Evolutionary conservation across 2,113 vertebrate genomes (phyloP).

Genomic region (Strix aluco): DNA sequence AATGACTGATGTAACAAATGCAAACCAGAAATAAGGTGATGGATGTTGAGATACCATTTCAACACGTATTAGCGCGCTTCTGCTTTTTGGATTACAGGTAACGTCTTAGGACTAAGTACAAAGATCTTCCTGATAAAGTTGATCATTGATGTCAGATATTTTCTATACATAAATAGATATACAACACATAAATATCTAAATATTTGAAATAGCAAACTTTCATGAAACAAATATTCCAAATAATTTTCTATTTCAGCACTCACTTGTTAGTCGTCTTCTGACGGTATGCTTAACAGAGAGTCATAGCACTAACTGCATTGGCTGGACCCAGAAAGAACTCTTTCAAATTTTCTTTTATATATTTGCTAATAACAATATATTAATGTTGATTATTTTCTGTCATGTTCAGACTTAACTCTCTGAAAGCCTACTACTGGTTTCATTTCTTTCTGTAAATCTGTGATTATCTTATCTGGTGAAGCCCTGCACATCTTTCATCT

Average conservation of each 20-base stretch:
- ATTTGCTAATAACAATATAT: neutral
- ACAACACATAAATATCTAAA: neutral
- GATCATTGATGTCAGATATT: neutral
- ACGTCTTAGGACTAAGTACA: neutral
- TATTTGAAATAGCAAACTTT: neutral
- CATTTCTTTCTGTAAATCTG: neutral
- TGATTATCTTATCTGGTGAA: neutral
- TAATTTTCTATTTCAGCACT: neutral
- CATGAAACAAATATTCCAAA: neutral
- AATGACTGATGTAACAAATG: neutral
- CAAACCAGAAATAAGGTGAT: neutral
- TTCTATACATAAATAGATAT: neutral
- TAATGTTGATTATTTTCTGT: neutral
- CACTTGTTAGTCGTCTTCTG: neutral
- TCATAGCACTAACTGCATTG: neutral
- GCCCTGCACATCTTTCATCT: neutral
- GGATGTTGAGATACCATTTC: neutral
- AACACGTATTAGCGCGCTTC: neutral
- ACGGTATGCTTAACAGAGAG: neutral
- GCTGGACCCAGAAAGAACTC: neutral
- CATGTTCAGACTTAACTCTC: neutral
- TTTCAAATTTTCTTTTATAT: neutral
- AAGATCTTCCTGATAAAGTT: neutral
- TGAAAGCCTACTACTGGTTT: neutral
- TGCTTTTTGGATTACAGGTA: neutral